Base-by-base conservation (phyloP, 64 coral and sea anemone species). In the Stylophora pistillata region DNA sequence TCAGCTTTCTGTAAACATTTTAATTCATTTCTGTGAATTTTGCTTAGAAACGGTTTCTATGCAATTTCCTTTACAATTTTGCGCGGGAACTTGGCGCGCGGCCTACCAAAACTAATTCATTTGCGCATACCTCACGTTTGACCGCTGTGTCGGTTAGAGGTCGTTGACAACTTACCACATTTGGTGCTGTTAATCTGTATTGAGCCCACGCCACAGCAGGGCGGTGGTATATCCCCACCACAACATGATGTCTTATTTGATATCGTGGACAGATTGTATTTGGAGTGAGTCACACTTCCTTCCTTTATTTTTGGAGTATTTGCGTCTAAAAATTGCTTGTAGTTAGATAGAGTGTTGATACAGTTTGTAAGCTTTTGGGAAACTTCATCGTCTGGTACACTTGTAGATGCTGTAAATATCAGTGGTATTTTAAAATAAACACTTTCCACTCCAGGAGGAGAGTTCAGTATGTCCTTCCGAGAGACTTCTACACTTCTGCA, bases 171-270 rank as follows among this genome's bases (percentile, higher is more conserved):
- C 85, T 76, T 75, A 87, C 85, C 85, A 20, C 85, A 87, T 58
- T 34, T 75, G 17, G 54, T 25, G 26, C 54, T 73, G 71, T 30
- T 59, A 17, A 87, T 71, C 53, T 32, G 61, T 18, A 59, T 26
- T 74, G 85, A 73, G 85, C 71, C 85, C 70, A 18, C 58, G 12
- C 71, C 70, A 87, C 85, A 87, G 57, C 85, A 87, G 26, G 85
- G 85, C 53, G 53, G 85, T 70, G 70, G 85, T 87, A 87, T 62
- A 32, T 33, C 47, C 13, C 71, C 58, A 59, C 70, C 85, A 28
- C 85, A 87, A 15, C 70, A 74, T 13, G 85, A 87, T 60, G 55
- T 18, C 28, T 41, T 87, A 55, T 26, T 31, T 33, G 53, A 55
- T 29, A 76, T 58, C 0, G 69, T n/a, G 10, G 85, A 87, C 34